These are phyloP conservation scores for Parnassius mnemosyne DNA, from an alignment of 2,888 invertebrate species.

Conservation along the genomic window DNA sequence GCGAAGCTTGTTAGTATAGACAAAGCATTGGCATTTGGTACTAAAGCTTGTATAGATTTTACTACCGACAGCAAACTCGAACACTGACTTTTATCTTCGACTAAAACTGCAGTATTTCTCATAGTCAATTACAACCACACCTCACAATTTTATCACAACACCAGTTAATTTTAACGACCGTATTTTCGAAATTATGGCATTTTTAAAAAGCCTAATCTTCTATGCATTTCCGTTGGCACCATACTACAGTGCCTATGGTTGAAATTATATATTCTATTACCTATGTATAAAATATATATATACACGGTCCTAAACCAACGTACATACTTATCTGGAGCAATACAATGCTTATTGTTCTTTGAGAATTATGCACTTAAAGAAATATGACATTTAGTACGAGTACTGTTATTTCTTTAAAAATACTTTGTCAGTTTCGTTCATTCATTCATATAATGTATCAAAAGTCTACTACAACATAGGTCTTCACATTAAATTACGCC, in stretches of 20 bases:
- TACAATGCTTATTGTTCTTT: not conserved
- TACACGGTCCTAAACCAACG: slow-evolving; percentile 4
- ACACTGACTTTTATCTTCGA: not conserved
- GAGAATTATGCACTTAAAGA: too few species aligned
- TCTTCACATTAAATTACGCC: too few species aligned
- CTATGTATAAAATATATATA: not conserved
- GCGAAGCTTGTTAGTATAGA: too few species aligned
- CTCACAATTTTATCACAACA: not conserved
- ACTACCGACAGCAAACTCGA: not conserved
- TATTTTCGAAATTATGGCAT: not conserved
- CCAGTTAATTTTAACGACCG: not conserved
- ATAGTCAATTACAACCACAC: not conserved
- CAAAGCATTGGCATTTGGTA: not conserved
- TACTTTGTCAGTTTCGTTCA: too few species aligned
- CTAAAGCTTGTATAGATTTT: not conserved
- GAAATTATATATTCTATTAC: too few species aligned
- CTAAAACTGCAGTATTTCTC: not conserved
- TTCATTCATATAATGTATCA: too few species aligned
- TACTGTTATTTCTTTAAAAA: too few species aligned
- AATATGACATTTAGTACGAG: too few species aligned
- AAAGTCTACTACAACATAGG: too few species aligned
- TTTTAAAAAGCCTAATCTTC: too few species aligned
- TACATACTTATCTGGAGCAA: not conserved
- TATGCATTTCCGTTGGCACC: not conserved
- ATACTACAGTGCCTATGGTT: too few species aligned